Evolutionary conservation across 2,888 invertebrate genomes (phyloP).

Genomic region (Theretra japonica): DNA sequence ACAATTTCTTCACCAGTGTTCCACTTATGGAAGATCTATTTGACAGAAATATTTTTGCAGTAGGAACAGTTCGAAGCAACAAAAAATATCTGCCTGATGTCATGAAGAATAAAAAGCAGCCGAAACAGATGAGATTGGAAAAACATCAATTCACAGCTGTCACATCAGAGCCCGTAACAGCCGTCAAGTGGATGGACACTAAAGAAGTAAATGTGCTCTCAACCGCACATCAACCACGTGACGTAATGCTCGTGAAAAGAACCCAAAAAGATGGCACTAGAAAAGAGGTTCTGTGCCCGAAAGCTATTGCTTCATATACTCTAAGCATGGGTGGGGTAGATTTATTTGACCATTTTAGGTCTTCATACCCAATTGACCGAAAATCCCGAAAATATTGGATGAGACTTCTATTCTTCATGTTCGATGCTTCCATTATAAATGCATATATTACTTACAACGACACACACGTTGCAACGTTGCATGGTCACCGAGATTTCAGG

Average conservation of each 20-base stretch:
- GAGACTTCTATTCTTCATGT: conserved; percentile 30
- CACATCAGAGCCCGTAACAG: conserved; percentile 41
- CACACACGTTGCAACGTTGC: conserved; percentile 35
- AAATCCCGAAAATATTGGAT: conserved; percentile 53
- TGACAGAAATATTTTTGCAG: conserved; percentile 44
- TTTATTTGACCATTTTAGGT: conserved; percentile 18
- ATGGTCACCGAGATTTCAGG: conserved; percentile 40
- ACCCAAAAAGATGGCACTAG: conserved; percentile 54
- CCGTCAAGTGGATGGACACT: conserved; percentile 38
- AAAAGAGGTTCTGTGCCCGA: background rate
- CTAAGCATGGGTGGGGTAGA: conserved; percentile 1
- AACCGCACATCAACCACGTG: conserved; percentile 44
- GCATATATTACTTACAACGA: conserved; percentile 43
- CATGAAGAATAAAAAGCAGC: conserved; percentile 41
- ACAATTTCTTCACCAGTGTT: conserved; percentile 50
- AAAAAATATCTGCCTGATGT: conserved; percentile 47
- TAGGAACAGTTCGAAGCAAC: conserved; percentile 48
- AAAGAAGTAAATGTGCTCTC: conserved; percentile 42
- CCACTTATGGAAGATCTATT: conserved; percentile 39
- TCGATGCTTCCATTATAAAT: conserved; percentile 36
- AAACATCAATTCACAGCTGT: conserved; percentile 48
- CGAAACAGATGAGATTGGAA: conserved; percentile 42
- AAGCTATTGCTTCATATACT: background rate
- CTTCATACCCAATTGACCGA: conserved; percentile 41
- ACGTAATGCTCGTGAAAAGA: conserved; percentile 42